Evolutionary conservation across 2,888 invertebrate species (phyloP), one percentile per base, ranked within the genome.

Genomic region (Drosophila neotestacea): DNA sequence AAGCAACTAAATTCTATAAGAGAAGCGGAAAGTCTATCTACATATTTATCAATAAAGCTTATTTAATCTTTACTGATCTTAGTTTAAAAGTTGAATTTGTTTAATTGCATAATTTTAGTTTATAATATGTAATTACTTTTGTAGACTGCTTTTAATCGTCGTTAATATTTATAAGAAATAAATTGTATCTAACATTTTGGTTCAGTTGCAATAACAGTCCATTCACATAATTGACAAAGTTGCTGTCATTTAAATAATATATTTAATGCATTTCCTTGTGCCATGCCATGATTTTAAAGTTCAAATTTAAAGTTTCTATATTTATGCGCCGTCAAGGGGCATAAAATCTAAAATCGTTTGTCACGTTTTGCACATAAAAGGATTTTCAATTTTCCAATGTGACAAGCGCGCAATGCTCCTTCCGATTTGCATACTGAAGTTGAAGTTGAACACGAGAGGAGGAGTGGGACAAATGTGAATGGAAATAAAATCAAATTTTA

Each of bases 291-390:
- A 39, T 41, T 27, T 72, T 75, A 54, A 75, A 77, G 48, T 58
- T 70, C 5, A 6, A 56, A 54, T 44, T 63, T 73, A 48, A 76
- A 72, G 72, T 69, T 76, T 59, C 41, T 27, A 59, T 72, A 68
- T 69, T 62, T 75, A 65, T 68, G 63, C 36, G 39, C 10, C 60
- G 59, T 60, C 70, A 60, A 70, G 58, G 62, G 65, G 66, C 80
- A 78, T 81, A 74, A 85, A 83, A 85, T 74, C 68, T 55, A 68
- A 73, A 85, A 83, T 80, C 80, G 83, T 73, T 87, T 81, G 81
- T 85, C 85, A 86, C 85, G 87, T 87, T 86, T 83, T 68, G 73
- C 81, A 76, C 87, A 85, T 86, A 86, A 86, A 84, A 86, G 85
- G 85, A 86, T 86, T 85, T 76, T 87, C 83, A 87, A 87, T 86